Evolutionary conservation across 2,888 invertebrate genomes (phyloP).

Genomic region (Heliothis peltigera): DNA sequence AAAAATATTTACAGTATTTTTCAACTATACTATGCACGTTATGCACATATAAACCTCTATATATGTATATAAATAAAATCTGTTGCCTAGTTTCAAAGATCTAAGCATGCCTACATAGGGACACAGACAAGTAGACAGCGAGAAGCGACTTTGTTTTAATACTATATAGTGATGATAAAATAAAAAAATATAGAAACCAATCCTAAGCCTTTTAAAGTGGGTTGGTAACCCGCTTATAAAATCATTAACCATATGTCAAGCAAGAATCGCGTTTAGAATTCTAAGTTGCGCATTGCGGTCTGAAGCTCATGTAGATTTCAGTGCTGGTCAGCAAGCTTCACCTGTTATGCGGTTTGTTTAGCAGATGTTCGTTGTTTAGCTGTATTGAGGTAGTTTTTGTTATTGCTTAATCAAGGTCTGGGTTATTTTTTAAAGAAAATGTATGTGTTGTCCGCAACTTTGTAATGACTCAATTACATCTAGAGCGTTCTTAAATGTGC

Average conservation of each 20-base stretch:
- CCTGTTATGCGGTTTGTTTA: slow-evolving; percentile 62
- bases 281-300: slow-evolving; percentile 66
- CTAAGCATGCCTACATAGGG: no score
- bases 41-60: no score
- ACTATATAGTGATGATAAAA: no score
- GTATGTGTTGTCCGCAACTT: not conserved
- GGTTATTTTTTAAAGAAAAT: not conserved
- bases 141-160: no score
- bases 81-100: no score
- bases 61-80: no score
- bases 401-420: slow-evolving; percentile 25
- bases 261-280: slow-evolving; percentile 56
- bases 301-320: slow-evolving; percentile 64
- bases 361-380: slow-evolving; percentile 45
- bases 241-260: slow-evolving; percentile 58
- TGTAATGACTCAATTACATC: not conserved
- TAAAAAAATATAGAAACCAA: no score
- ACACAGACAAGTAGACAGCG: no score
- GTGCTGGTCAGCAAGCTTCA: slow-evolving; percentile 67
- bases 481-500: no score
- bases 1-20: no score
- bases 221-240: slow-evolving; percentile 6
- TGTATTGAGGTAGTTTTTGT: slow-evolving; percentile 11
- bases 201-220: no score
- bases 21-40: no score